Evolutionary conservation across 2,888 invertebrate species (phyloP).

Genomic region (Homarus gammarus): DNA sequence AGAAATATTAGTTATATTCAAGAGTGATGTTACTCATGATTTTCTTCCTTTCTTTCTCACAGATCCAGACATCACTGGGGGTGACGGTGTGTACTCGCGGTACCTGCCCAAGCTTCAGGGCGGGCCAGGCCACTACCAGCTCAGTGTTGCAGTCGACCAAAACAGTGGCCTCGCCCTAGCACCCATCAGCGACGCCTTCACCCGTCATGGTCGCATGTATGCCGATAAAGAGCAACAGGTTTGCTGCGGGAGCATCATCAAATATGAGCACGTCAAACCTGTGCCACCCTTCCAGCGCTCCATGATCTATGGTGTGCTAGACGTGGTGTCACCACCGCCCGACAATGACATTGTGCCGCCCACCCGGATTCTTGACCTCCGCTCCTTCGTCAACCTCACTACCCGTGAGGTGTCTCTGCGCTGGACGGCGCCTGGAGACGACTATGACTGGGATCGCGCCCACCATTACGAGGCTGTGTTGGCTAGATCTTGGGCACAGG

Average conservation of each 20-base stretch:
- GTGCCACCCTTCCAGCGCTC: conserved; percentile 68
- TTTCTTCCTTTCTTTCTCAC: conserved; percentile 26
- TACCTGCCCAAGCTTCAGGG: conserved; percentile 80
- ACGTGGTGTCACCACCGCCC: conserved; percentile 60
- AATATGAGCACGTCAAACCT: conserved; percentile 68
- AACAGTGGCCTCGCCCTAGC: conserved; percentile 68
- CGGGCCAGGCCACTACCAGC: conserved; percentile 74
- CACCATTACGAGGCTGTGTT: conserved; percentile 71
- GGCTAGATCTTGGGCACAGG: conserved; percentile 70
- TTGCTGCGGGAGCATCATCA: conserved; percentile 76
- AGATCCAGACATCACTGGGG: conserved; percentile 84
- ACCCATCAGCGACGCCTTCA: conserved; percentile 69
- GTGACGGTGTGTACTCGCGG: conserved; percentile 85
- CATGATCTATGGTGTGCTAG: conserved; percentile 66
- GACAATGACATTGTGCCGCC: conserved; percentile 78
- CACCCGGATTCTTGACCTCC: conserved; percentile 82
- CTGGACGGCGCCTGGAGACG: conserved; percentile 83
- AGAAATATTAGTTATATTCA: too few relatives aligned
- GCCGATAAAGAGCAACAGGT: conserved; percentile 77
- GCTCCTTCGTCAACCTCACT: conserved; percentile 80
- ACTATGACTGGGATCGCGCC: conserved; percentile 77
- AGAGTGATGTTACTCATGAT: not conserved
- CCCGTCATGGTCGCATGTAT: conserved; percentile 58
- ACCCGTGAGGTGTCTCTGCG: conserved; percentile 81
- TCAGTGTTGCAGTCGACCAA: conserved; percentile 69